Percentiles rank a stretch among this genome's conserved stretches.
phyloP scores from a whole-genome alignment of 2,888 invertebrate genomes.

The Ptychoptera contaminata region DNA sequence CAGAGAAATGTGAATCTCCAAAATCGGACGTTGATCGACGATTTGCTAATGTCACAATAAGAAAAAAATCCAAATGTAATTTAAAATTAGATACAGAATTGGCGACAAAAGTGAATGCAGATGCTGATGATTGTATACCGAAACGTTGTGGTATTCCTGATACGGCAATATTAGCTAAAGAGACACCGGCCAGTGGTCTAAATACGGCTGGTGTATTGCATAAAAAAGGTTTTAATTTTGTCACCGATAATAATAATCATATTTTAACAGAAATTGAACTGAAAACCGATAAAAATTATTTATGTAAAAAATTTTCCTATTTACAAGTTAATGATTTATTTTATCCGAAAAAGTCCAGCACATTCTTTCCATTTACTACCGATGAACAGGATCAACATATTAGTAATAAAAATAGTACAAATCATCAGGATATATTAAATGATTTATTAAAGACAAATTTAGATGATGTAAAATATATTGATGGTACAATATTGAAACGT shows the following conservation, averaged over 20 bases:
- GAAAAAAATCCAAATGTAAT: slow-evolving; percentile 5
- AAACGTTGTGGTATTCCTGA: slow-evolving; percentile 4
- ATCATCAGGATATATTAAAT: slow-evolving; percentile 7
- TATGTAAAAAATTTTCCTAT: too few species aligned
- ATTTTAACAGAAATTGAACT: too few species aligned
- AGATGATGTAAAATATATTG: slow-evolving; percentile 12
- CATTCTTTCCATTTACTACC: neutral
- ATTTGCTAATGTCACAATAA: slow-evolving; percentile 9
- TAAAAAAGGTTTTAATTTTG: slow-evolving; percentile 17
- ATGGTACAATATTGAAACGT: slow-evolving; percentile 31
- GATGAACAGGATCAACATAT: neutral
- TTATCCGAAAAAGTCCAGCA: neutral
- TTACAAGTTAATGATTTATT: neutral
- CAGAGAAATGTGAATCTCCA: slow-evolving; percentile 1
- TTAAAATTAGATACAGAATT: slow-evolving; percentile 2
- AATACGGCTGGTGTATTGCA: slow-evolving; percentile 19
- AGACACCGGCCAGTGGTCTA: slow-evolving; percentile 19
- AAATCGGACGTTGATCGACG: slow-evolving; percentile 3
- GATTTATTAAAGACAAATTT: slow-evolving; percentile 6
- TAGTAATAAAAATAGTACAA: neutral
- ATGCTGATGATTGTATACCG: neutral
- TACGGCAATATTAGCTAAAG: slow-evolving; percentile 8
- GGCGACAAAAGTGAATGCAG: too few species aligned
- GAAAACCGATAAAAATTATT: neutral
- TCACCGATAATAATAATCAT: slow-evolving; percentile 6